These are phyloP conservation scores for Hemiscyllium ocellatum DNA, from an alignment of 2,113 vertebrate species.

Conservation along the genomic window DNA sequence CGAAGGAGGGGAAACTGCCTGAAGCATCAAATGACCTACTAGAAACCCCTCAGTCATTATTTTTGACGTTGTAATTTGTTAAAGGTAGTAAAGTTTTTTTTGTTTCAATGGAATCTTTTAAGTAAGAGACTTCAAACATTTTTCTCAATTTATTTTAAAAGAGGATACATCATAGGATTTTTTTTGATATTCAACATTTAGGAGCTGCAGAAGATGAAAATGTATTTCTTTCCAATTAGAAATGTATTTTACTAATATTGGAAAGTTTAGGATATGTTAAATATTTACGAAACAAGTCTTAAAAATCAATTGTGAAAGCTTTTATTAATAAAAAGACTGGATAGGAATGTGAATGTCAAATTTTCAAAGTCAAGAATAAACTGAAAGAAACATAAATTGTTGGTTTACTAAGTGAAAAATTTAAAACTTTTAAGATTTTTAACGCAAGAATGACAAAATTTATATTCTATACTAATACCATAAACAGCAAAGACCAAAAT, in stretches of 20 bases:
- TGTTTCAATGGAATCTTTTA: conserved; percentile 22
- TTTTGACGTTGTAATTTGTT: conserved; percentile 65
- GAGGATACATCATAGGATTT: neutral
- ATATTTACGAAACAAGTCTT: neutral
- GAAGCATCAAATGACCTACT: conserved; percentile 72
- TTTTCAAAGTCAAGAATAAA: conserved; percentile 20
- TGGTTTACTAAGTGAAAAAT: neutral
- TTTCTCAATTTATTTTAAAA: neutral
- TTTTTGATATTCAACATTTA: conserved; percentile 10
- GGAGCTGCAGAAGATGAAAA: neutral
- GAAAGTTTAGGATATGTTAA: neutral
- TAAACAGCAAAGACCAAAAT: neutral
- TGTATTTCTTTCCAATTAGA: neutral
- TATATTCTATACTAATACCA: neutral
- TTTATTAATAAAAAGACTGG: no score
- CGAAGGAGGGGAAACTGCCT: conserved; percentile 65
- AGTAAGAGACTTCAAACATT: neutral
- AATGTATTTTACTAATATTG: neutral
- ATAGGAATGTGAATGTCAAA: neutral
- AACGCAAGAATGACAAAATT: neutral
- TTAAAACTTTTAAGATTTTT: neutral
- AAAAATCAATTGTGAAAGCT: neutral
- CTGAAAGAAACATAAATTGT: neutral
- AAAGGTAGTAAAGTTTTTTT: conserved; percentile 53
- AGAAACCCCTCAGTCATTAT: conserved; percentile 53